Evolutionary conservation across 2,888 invertebrate species (phyloP).

Genomic region (Agrochola lychnidis): DNA sequence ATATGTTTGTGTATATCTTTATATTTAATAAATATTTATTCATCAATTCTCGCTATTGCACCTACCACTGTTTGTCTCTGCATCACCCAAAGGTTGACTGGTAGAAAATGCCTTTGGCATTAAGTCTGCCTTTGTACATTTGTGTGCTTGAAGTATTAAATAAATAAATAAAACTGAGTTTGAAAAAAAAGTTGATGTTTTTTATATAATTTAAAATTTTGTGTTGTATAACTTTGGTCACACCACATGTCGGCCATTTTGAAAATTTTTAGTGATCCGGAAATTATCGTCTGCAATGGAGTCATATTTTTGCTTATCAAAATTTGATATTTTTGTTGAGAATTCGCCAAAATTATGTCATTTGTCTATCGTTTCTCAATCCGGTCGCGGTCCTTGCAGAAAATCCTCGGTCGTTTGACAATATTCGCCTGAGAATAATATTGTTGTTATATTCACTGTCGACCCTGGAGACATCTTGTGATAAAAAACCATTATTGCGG

Average conservation of each 20-base stretch:
- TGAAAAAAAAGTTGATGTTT: no score
- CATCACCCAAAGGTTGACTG: no score
- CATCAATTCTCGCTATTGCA: no score
- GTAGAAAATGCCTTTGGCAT: no score
- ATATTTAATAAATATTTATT: no score
- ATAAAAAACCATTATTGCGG: slow-evolving; percentile 85
- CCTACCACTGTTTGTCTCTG: no score
- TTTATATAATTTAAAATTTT: slow-evolving; percentile 10
- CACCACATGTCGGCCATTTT: slow-evolving; percentile 82
- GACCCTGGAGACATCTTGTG: slow-evolving; percentile 91
- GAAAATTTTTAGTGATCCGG: slow-evolving; percentile 83
- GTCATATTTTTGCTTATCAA: slow-evolving; percentile 89
- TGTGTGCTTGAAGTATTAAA: no score
- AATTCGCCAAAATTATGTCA: slow-evolving; percentile 89
- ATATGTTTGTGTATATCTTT: no score
- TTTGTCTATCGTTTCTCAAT: slow-evolving; percentile 86
- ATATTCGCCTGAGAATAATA: slow-evolving; percentile 84
- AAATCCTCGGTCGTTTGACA: slow-evolving; percentile 89
- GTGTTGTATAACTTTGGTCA: slow-evolving; percentile 67
- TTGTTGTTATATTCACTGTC: slow-evolving; percentile 85
- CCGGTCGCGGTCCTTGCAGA: slow-evolving; percentile 86
- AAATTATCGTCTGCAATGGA: slow-evolving; percentile 90
- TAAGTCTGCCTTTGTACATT: no score
- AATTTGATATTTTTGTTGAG: slow-evolving; percentile 87
- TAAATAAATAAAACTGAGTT: no score